Base-by-base conservation (phyloP, 2,888 invertebrate species). In the Rhingia rostrata region DNA sequence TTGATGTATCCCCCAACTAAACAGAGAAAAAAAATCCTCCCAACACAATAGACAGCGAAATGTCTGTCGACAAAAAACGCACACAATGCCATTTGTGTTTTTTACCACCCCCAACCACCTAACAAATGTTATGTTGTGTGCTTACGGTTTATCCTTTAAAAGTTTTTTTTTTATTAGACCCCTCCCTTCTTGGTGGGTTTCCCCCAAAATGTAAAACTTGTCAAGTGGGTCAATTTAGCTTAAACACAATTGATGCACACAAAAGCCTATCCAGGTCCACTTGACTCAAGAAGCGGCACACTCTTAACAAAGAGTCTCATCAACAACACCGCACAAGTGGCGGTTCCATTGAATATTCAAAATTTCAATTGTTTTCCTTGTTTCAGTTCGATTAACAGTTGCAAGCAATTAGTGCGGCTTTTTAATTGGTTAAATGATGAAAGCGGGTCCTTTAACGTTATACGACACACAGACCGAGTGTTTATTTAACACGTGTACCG, bases 181-280 rank as follows among this genome's bases (percentile, higher is more conserved):
- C n/a, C n/a, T n/a, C n/a, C n/a, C n/a, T n/a, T 14, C 49, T 39
- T 41, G 41, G 14, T 56, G 64, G 12, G 47, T 64, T 32, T 33
- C 22, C 22, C 22, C 41, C 35, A 69, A 67, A 70, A 64, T 63
- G 77, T 72, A 53, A 82, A 78, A 67, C 72, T 82, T 78, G 53
- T 72, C 54, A 82, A 82, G 70, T 82, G 66, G 78, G 82, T 77
- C 82, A 82, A 78, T 82, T 82, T 66, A 61, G 35, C 66, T 72
- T 51, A 77, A 66, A 77, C 67, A 78, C 82, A 82, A 82, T 72
- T 67, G 82, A 82, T 82, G 70, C 72, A 2, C 22, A 82, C 72
- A 77, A 82, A 78, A 72, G 82, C 78, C 77, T 72, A 82, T 72
- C 61, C 61, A 60, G 66, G 47, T 35, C 30, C 61, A 60, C 77